These are phyloP conservation scores for Xiphorhynchus elegans DNA, from an alignment of 2,113 vertebrate species.

Conservation along the genomic window DNA sequence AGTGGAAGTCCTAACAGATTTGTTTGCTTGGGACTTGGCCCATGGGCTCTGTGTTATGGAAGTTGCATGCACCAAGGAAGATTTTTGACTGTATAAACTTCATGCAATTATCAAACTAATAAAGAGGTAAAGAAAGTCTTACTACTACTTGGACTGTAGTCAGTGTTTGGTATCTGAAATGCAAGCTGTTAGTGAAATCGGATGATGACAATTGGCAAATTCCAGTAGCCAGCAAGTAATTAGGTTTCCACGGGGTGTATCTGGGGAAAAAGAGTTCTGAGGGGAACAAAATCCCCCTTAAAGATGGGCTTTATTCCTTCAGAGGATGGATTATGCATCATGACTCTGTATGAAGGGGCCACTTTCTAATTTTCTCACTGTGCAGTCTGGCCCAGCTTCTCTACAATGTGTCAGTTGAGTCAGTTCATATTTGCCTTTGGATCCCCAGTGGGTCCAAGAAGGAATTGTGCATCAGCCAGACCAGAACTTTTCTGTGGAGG, in stretches of 20 bases:
- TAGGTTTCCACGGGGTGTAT: neutral
- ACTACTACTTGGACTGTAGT: neutral
- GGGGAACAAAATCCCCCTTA: neutral
- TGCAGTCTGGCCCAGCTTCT: neutral
- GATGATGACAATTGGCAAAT: neutral
- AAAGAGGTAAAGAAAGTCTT: neutral
- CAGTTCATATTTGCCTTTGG: neutral
- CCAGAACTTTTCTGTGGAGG: neutral
- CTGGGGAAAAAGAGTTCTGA: neutral
- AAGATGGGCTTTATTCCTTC: neutral
- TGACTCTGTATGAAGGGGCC: neutral
- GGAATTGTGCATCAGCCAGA: neutral
- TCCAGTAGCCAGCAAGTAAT: neutral
- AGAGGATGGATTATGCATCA: neutral
- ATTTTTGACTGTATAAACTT: neutral
- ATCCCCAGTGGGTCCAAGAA: neutral
- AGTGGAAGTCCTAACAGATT: neutral
- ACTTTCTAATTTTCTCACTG: neutral
- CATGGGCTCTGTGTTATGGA: neutral
- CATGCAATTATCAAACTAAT: neutral
- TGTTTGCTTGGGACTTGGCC: neutral
- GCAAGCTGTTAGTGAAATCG: neutral
- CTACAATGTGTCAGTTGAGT: neutral
- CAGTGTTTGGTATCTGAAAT: neutral
- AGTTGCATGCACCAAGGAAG: neutral